Conservation (phyloP, 2,113 vertebrate genomes). For the Rhinolophus sinicus region DNA sequence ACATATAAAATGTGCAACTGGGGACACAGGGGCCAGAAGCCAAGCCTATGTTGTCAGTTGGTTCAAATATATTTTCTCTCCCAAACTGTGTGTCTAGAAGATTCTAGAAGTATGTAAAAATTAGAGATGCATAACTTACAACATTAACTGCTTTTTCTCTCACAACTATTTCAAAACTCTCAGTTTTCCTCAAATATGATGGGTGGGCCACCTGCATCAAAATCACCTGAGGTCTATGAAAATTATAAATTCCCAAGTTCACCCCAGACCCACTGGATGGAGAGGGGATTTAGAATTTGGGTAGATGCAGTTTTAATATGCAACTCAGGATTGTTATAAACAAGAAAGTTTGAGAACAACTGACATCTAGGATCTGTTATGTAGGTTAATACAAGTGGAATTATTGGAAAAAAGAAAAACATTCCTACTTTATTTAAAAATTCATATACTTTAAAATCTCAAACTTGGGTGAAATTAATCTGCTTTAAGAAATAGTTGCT, state of each 20-base stretch:
- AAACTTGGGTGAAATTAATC: not conserved
- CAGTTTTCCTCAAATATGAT: not conserved
- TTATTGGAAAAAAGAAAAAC: not conserved
- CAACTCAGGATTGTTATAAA: not conserved
- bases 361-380: not conserved
- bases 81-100: not conserved
- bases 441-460: not conserved
- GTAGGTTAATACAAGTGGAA: not conserved
- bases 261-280: not conserved
- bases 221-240: not conserved
- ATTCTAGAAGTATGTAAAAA: not conserved
- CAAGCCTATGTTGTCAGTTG: not conserved
- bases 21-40: not conserved
- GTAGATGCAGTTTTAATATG: not conserved
- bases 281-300: not conserved
- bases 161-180: not conserved
- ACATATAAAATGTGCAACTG: not conserved
- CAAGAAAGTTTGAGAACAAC: not conserved
- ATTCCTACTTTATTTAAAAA: not conserved
- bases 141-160: not conserved
- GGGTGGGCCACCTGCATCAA: not conserved
- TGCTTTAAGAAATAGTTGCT: not conserved
- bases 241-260: not conserved
- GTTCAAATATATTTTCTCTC: not conserved
- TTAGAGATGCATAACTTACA: not conserved